Evolutionary conservation across 2,888 invertebrate genomes (phyloP).

Genomic region (Nomada fucata): DNA sequence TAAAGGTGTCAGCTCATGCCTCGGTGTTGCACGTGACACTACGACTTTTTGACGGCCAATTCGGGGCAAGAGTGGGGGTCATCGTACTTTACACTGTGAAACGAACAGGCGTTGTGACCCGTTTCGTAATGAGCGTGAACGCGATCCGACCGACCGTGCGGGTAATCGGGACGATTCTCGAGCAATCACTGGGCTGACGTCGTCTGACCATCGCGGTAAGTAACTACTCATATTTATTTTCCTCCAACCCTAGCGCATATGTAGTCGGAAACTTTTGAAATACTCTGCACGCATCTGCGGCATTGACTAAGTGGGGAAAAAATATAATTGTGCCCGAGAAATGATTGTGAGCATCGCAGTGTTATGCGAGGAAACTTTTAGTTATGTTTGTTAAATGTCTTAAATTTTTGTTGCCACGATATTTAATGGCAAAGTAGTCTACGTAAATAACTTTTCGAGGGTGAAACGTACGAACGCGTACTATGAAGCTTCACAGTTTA

Average conservation of each 20-base stretch:
- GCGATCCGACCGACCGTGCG: slow-evolving; percentile 44
- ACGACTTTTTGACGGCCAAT: slow-evolving; percentile 53
- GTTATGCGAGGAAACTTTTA: too few species aligned
- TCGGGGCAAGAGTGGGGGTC: slow-evolving; percentile 63
- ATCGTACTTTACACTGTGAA: slow-evolving; percentile 65
- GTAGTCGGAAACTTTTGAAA: too few species aligned
- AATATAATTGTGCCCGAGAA: neutral
- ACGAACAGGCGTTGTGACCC: slow-evolving; percentile 56
- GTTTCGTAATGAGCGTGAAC: slow-evolving; percentile 43
- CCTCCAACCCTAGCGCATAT: neutral
- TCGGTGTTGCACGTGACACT: slow-evolving; percentile 68
- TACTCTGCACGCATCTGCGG: neutral
- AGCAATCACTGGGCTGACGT: slow-evolving; percentile 10
- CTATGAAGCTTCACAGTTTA: slow-evolving; percentile 18
- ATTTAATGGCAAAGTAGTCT: too few species aligned
- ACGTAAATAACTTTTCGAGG: neutral
- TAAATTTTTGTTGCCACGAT: too few species aligned
- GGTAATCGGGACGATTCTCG: slow-evolving; percentile 32
- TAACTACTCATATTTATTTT: slow-evolving; percentile 41
- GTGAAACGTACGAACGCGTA: neutral
- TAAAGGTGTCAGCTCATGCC: slow-evolving; percentile 61
- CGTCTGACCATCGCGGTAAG: slow-evolving; percentile 60
- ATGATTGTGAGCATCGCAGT: too few species aligned
- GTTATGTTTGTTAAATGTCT: too few species aligned
- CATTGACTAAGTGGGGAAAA: neutral